Conservation (phyloP, 2,113 vertebrate species). For the Piprites chloris region DNA sequence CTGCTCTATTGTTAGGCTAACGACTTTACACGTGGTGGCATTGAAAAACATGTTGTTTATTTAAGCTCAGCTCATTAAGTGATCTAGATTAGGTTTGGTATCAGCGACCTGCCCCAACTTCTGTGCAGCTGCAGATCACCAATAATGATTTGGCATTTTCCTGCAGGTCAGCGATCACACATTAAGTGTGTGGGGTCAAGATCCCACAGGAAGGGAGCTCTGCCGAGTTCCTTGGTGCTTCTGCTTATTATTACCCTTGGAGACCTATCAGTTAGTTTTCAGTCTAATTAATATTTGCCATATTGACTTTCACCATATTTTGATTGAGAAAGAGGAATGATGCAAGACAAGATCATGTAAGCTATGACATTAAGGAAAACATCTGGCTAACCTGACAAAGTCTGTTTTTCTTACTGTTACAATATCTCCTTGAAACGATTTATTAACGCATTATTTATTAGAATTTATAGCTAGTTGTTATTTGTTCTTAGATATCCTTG, state of each 20-base stretch:
- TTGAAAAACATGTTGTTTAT: slow-evolving; percentile 22
- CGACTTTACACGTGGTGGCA: not conserved
- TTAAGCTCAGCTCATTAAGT: slow-evolving; percentile 30
- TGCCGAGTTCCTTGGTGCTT: not conserved
- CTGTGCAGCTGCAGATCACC: not conserved
- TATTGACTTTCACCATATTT: not conserved
- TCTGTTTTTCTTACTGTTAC: not conserved
- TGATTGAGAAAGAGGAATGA: not conserved
- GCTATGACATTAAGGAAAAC: not conserved
- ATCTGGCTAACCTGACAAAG: not conserved
- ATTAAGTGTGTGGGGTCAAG: not conserved
- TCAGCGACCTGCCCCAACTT: not conserved
- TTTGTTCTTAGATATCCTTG: not conserved
- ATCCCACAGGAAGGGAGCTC: not conserved
- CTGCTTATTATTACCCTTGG: not conserved
- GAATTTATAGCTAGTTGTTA: not conserved
- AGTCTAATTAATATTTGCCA: slow-evolving; percentile 11
- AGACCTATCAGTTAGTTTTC: not conserved
- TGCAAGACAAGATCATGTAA: not conserved
- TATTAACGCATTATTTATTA: not conserved
- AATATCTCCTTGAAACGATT: not conserved
- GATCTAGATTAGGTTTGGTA: not conserved
- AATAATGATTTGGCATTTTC: not conserved
- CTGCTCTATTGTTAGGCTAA: not conserved
- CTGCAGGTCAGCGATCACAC: not conserved